phyloP scores from a whole-genome alignment of 2,113 vertebrate species.

The Rhinolophus sinicus region DNA sequence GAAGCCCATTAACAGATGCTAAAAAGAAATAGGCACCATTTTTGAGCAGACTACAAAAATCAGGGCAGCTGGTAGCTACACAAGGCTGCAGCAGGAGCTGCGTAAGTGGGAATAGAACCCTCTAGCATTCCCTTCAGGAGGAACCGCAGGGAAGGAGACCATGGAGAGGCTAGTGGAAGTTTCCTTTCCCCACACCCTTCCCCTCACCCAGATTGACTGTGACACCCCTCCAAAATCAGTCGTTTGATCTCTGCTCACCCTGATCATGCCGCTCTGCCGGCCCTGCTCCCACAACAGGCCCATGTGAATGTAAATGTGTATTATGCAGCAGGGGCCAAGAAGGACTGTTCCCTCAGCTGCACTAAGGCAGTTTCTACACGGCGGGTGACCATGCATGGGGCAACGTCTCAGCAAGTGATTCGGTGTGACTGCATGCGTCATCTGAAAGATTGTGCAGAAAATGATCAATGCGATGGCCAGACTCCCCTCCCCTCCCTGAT shows the following conservation, averaged over 20 bases:
- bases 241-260: conserved; percentile 78
- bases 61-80: not conserved
- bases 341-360: conserved; percentile 73
- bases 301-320: conserved; percentile 78
- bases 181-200: not conserved
- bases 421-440: conserved; percentile 72
- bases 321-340: conserved; percentile 64
- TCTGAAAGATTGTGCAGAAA: conserved; percentile 83
- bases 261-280: conserved; percentile 70
- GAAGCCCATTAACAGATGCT: not conserved
- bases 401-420: conserved; percentile 77
- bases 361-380: conserved; percentile 77
- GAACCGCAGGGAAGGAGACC: not conserved
- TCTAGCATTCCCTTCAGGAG: not conserved
- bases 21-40: not conserved
- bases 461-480: conserved; percentile 66
- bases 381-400: conserved; percentile 58
- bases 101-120: not conserved
- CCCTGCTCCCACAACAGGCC: conserved; percentile 79
- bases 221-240: conserved; percentile 45
- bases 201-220: conserved; percentile 59
- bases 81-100: not conserved
- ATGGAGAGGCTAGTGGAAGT: not conserved
- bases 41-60: not conserved
- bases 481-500: conserved; percentile 65